Percentiles rank a stretch among this genome's conserved stretches.
These are phyloP conservation scores for Parazoanthus swiftii DNA, from an alignment of 92 coral and sea anemone genomes.

Conservation along the genomic window DNA sequence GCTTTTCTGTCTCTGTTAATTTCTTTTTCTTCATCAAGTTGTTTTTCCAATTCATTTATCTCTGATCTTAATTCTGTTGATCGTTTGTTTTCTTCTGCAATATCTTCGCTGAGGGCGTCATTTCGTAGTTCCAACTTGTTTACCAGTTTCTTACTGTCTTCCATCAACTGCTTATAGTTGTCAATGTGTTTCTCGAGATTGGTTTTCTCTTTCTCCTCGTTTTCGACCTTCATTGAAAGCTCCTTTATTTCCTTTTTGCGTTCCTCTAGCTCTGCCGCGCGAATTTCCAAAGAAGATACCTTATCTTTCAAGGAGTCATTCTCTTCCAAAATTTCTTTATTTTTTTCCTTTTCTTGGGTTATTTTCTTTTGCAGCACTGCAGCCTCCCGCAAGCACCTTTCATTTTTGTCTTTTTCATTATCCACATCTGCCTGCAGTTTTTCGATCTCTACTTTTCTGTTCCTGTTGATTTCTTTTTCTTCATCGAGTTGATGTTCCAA, in stretches of 20 bases:
- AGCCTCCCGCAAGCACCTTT: conserved; percentile 57
- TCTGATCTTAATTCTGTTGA: conserved; percentile 69
- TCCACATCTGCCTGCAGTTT: conserved; percentile 55
- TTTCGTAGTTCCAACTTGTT: conserved; percentile 69
- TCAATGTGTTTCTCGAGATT: conserved; percentile 61
- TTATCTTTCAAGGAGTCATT: conserved; percentile 32
- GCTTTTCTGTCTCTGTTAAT: conserved; percentile 47
- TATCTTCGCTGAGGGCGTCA: conserved; percentile 57
- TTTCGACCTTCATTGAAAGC: conserved; percentile 55
- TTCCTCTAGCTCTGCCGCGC: conserved; percentile 54
- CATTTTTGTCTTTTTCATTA: conserved; percentile 63
- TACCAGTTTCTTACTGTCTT: conserved; percentile 66
- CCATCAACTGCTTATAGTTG: conserved; percentile 44
- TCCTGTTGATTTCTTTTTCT: conserved; percentile 57
- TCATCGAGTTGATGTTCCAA: conserved; percentile 62
- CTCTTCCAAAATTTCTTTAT: conserved; percentile 44
- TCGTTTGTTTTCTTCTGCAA: conserved; percentile 61
- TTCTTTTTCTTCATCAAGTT: conserved; percentile 62
- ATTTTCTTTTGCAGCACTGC: conserved; percentile 62
- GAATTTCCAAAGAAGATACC: conserved; percentile 36
- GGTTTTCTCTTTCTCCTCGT: conserved; percentile 62
- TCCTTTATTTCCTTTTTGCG: conserved; percentile 55
- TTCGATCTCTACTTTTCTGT: conserved; percentile 49
- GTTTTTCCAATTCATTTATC: conserved; percentile 64
- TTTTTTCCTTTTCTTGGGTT: conserved; percentile 48